phyloP scores from a whole-genome alignment of 2,113 vertebrate genomes.

The Heterotilapia buettikoferi region DNA sequence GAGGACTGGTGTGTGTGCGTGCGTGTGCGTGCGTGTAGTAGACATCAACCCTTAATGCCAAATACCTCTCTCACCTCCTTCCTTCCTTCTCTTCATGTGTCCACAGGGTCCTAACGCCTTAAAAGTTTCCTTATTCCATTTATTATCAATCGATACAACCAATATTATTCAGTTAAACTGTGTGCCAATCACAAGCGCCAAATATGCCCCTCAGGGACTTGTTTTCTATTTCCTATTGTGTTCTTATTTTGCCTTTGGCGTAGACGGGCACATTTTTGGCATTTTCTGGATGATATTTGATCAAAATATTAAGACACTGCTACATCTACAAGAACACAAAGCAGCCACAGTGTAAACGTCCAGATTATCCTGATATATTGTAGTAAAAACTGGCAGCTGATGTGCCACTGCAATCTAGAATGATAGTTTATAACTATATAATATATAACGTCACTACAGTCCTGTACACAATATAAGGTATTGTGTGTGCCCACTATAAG shows the following conservation, averaged over 20 bases:
- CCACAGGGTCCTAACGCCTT: constrained; percentile 17
- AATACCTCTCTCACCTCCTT: neutral
- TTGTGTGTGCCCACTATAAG: neutral
- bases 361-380: neutral
- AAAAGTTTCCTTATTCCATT: neutral
- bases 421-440: neutral
- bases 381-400: neutral
- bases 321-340: neutral
- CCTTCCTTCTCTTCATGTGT: neutral
- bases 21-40: neutral
- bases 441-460: neutral
- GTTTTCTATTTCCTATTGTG: neutral
- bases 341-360: neutral
- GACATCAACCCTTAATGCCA: neutral
- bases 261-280: neutral
- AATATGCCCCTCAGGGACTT: neutral
- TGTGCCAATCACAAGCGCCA: neutral
- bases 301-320: neutral
- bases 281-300: neutral
- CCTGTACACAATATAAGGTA: neutral
- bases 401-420: neutral
- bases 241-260: neutral
- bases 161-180: neutral
- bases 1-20: neutral
- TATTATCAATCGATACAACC: neutral